Evolutionary conservation across 2,888 invertebrate genomes (phyloP).

Genomic region (Hypolimnas misippus): DNA sequence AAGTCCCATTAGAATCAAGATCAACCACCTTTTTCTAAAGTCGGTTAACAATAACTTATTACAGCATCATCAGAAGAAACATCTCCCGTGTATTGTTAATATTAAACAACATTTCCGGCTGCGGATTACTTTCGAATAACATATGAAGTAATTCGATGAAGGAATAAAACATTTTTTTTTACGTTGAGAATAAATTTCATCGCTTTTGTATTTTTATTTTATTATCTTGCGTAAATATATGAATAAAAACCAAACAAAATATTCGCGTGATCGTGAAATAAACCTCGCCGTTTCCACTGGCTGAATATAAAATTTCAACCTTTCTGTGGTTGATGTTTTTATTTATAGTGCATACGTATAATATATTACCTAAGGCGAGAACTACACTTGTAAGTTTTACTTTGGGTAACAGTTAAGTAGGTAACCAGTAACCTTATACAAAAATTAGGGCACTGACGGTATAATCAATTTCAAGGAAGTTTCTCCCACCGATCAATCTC

Average conservation of each 20-base stretch:
- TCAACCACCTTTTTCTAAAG: no score
- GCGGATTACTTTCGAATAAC: background rate
- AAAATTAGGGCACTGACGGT: no score
- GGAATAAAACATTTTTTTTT: slow-evolving; percentile 3
- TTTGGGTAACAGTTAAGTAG: no score
- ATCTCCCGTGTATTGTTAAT: background rate
- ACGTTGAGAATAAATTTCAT: background rate
- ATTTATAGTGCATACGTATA: background rate
- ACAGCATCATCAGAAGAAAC: no score
- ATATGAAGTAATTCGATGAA: background rate
- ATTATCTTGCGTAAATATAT: background rate
- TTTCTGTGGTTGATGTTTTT: slow-evolving; percentile 12
- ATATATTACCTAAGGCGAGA: slow-evolving; percentile 19
- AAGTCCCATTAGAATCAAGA: no score
- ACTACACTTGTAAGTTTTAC: no score
- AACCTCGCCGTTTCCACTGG: slow-evolving; percentile 7
- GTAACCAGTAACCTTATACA: no score
- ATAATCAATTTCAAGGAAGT: no score
- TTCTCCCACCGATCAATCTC: no score
- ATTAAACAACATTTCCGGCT: background rate
- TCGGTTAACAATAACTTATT: no score
- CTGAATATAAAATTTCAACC: background rate
- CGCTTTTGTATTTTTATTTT: background rate
- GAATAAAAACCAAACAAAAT: background rate
- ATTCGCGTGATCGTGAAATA: slow-evolving; percentile 5